Percentiles rank a stretch among this genome's conserved stretches.
Conservation (phyloP, 2,888 invertebrate species). For the Yponomeuta plumbellus region DNA sequence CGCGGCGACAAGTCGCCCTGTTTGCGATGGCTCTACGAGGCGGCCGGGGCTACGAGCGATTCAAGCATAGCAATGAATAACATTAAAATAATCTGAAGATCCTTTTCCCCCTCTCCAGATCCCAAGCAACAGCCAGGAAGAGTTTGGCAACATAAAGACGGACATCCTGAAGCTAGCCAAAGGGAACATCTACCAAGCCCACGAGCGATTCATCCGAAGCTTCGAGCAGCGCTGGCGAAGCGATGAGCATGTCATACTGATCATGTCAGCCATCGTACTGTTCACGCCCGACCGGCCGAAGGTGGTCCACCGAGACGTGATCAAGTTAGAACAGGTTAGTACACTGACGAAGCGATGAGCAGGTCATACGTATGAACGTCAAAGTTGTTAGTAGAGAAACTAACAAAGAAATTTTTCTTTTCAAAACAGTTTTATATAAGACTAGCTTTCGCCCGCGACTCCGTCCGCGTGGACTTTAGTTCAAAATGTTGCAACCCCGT, state of each 20-base stretch:
- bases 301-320: conserved; percentile 89
- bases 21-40: too few relatives aligned
- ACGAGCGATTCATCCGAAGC: conserved; percentile 88
- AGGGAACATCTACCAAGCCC: conserved; percentile 91
- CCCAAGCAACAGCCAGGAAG: conserved; percentile 86
- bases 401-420: too few relatives aligned
- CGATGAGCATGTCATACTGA: conserved; percentile 92
- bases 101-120: background rate
- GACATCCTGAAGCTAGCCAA: conserved; percentile 94
- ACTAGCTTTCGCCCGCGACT: too few relatives aligned
- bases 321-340: conserved; percentile 87
- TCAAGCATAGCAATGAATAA: too few relatives aligned
- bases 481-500: too few relatives aligned
- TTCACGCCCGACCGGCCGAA: conserved; percentile 90
- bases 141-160: conserved; percentile 87
- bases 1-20: too few relatives aligned
- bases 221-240: conserved; percentile 90
- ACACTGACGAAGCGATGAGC: background rate
- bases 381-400: too few relatives aligned
- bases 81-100: too few relatives aligned
- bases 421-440: too few relatives aligned
- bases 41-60: too few relatives aligned
- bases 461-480: too few relatives aligned
- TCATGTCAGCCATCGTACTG: conserved; percentile 92
- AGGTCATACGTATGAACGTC: too few relatives aligned